Conservation (phyloP, 1,140 invertebrate genomes). For the Monochamus saltuarius region DNA sequence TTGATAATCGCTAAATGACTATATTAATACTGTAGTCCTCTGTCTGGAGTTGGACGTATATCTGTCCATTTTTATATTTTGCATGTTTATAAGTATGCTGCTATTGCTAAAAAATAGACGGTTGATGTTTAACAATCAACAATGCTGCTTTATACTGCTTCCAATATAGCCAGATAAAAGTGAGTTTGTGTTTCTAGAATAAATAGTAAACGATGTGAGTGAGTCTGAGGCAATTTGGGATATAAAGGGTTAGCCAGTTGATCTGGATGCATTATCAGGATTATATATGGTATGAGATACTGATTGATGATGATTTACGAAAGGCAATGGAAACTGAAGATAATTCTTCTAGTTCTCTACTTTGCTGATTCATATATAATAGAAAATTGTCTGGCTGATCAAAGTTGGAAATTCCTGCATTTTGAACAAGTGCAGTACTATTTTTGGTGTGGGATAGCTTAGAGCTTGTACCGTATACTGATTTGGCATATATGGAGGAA, state of each 20-base stretch:
- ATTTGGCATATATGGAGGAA: slow-evolving; percentile 45
- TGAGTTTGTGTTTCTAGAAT: slow-evolving; percentile 55
- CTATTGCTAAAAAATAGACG: too few species aligned
- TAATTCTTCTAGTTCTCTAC: slow-evolving; percentile 40
- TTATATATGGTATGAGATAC: slow-evolving; percentile 57
- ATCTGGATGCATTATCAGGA: slow-evolving; percentile 58
- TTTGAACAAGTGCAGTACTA: slow-evolving; percentile 15
- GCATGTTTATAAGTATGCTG: too few species aligned
- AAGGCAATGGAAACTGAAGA: slow-evolving; percentile 33
- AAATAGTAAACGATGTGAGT: slow-evolving; percentile 56
- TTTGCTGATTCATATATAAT: slow-evolving; percentile 40
- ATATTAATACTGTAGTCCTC: slow-evolving; percentile 15
- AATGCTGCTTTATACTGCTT: slow-evolving; percentile 31
- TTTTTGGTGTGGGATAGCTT: slow-evolving; percentile 21
- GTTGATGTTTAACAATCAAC: too few species aligned
- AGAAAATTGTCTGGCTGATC: slow-evolving; percentile 46
- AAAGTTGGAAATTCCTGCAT: slow-evolving; percentile 21
- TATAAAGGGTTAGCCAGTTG: slow-evolving; percentile 58
- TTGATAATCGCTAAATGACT: slow-evolving; percentile 18
- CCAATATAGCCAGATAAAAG: slow-evolving; percentile 46
- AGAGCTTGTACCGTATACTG: slow-evolving; percentile 12
- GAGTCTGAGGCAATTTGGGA: slow-evolving; percentile 57
- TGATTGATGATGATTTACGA: slow-evolving; percentile 13
- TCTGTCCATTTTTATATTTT: too few species aligned
- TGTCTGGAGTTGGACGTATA: slow-evolving; percentile 1